Conservation (phyloP, 2,888 invertebrate genomes). For the Amblyjoppa proteus region DNA sequence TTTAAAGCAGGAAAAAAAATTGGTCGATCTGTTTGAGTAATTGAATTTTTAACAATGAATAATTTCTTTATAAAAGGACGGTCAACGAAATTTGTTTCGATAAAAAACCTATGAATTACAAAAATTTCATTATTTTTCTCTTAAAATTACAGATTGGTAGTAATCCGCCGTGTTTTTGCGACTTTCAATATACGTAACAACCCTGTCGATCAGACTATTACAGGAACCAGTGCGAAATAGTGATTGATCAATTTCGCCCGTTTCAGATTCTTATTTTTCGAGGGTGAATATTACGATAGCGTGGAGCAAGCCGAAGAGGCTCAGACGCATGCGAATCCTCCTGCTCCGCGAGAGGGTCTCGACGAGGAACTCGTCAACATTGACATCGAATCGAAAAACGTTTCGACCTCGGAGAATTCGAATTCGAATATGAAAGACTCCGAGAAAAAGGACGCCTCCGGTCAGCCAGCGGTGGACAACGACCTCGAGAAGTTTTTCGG, state of each 20-base stretch:
- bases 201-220: background rate
- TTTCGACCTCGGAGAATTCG: constrained; percentile 31
- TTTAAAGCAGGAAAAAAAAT: too few relatives aligned
- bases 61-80: too few relatives aligned
- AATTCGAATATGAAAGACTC: constrained; percentile 13
- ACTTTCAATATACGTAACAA: background rate
- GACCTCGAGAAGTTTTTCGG: constrained; percentile 77
- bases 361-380: constrained; percentile 79
- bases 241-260: constrained; percentile 8
- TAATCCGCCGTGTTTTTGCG: background rate
- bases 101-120: too few relatives aligned
- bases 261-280: constrained; percentile 83
- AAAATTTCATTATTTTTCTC: too few relatives aligned
- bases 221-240: background rate
- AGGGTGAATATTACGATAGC: constrained; percentile 83
- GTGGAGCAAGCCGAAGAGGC: constrained; percentile 81
- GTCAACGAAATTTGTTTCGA: too few relatives aligned
- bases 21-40: too few relatives aligned
- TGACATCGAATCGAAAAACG: constrained; percentile 59
- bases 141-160: too few relatives aligned
- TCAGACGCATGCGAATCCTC: constrained; percentile 68
- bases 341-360: constrained; percentile 33
- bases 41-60: too few relatives aligned
- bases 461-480: constrained; percentile 64
- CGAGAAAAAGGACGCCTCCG: constrained; percentile 51